These are phyloP conservation scores for Thalassophryne amazonica DNA, from an alignment of 2,797 vertebrate genomes.

Conservation along the genomic window DNA sequence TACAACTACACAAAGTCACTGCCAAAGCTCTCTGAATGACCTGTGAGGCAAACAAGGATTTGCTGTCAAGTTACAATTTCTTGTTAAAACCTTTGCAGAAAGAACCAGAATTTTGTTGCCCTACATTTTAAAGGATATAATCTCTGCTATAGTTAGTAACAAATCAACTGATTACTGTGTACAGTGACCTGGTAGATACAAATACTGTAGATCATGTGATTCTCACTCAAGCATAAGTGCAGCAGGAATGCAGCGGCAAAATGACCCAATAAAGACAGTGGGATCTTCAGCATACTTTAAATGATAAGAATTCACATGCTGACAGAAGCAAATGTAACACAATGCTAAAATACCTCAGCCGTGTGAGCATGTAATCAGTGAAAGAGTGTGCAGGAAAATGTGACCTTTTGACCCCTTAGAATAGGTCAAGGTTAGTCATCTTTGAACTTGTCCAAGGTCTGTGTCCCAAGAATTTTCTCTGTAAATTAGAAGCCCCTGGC, in stretches of 20 bases:
- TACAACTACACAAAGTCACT: constrained; percentile 32
- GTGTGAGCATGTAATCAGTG: too few relatives aligned
- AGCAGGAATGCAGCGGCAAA: background rate
- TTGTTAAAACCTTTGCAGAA: background rate
- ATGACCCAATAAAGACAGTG: too few relatives aligned
- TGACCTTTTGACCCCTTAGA: too few relatives aligned
- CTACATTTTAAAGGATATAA: constrained; percentile 17
- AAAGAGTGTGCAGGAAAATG: too few relatives aligned
- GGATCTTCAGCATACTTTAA: constrained; percentile 20
- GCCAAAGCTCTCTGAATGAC: background rate
- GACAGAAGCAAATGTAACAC: too few relatives aligned
- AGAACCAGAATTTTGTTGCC: constrained; percentile 1
- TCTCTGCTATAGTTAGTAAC: constrained; percentile 18
- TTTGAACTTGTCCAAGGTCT: too few relatives aligned
- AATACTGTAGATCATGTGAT: background rate
- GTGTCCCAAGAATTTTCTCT: too few relatives aligned
- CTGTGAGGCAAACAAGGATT: constrained; percentile 6
- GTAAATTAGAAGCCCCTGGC: too few relatives aligned
- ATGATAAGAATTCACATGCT: constrained; percentile 21
- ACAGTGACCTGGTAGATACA: background rate
- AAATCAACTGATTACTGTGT: constrained; percentile 14
- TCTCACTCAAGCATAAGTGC: background rate
- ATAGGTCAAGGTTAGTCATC: too few relatives aligned
- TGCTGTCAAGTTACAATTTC: background rate
- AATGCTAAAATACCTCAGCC: too few relatives aligned